Conservation (phyloP, 2,113 vertebrate genomes). For the Felis catus region F.catus_Fca126_mat1.0 CM031418.1:112185001-112185500, state of each 20-base stretch:
- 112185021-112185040: slow-evolving; percentile 44
- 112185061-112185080: slow-evolving; percentile 59
- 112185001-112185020: slow-evolving; percentile 34
- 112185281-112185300: not conserved
- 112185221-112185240: slow-evolving; percentile 53
- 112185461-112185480: not conserved
- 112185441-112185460: not conserved
- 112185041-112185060: slow-evolving; percentile 61
- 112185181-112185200: slow-evolving; percentile 64
- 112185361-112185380: slow-evolving; percentile 3
- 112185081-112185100: slow-evolving; percentile 76
- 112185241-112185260: slow-evolving; percentile 39
- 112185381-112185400: not conserved
- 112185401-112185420: not conserved
- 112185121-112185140: slow-evolving; percentile 67
- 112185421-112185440: not conserved
- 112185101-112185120: slow-evolving; percentile 66
- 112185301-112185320: not conserved
- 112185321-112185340: slow-evolving; percentile 1
- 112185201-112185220: slow-evolving; percentile 46
- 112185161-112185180: slow-evolving; percentile 52
- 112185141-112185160: slow-evolving; percentile 36
- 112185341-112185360: not conserved
- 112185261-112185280: slow-evolving; percentile 15
- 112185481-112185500: too few relatives aligned